phyloP scores from a whole-genome alignment of 2,888 invertebrate species.

The Reticulitermes lucifugus region DNA sequence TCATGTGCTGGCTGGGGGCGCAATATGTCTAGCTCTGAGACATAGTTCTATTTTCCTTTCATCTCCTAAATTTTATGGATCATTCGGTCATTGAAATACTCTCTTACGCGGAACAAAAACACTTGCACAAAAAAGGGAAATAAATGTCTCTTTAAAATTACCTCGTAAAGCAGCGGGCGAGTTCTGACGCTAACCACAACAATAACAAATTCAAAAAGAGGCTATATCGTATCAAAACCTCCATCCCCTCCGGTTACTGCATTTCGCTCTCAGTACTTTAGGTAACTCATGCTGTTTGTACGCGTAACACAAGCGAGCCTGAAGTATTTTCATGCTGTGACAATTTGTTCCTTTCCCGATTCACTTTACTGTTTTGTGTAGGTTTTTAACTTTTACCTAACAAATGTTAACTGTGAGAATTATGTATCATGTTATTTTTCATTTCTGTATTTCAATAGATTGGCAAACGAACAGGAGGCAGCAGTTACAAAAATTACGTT shows the following conservation, averaged over 20 bases:
- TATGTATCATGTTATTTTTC: too few species aligned
- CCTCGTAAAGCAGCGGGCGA: background rate
- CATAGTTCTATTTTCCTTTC: background rate
- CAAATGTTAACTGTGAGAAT: too few species aligned
- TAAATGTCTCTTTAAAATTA: background rate
- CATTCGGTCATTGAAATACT: conserved; percentile 11
- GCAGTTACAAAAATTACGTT: too few species aligned
- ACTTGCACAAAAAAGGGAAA: background rate
- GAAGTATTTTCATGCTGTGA: too few species aligned
- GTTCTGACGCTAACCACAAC: background rate
- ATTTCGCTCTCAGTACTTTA: background rate
- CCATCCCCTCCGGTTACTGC: background rate
- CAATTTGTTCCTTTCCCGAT: too few species aligned
- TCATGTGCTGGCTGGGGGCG: background rate
- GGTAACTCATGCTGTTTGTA: background rate
- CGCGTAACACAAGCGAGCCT: background rate
- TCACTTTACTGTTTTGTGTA: too few species aligned
- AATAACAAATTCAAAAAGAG: background rate
- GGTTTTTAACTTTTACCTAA: too few species aligned
- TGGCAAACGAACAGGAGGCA: too few species aligned
- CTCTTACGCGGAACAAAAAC: background rate
- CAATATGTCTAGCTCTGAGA: background rate
- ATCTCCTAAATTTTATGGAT: background rate
- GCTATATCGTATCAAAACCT: background rate
- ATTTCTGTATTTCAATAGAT: too few species aligned